These are phyloP conservation scores for Actinemys pallida DNA, from an alignment of 2,113 vertebrate species.

Conservation along the genomic window DNA sequence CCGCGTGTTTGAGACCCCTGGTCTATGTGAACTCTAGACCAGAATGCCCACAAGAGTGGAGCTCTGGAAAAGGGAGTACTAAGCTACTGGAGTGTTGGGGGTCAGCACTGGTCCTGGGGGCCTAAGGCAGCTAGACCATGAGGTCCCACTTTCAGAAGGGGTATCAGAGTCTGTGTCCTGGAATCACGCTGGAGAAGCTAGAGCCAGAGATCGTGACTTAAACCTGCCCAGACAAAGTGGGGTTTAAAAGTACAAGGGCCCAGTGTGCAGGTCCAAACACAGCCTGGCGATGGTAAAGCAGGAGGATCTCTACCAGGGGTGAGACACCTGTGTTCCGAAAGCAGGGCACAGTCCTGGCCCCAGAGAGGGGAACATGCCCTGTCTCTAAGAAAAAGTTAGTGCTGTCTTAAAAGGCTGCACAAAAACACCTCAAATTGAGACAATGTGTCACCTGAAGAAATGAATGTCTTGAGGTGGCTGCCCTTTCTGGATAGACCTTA, in stretches of 20 bases:
- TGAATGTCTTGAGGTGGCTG: slow-evolving; percentile 15
- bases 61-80: neutral
- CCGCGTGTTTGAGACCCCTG: too few relatives aligned
- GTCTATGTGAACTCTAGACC: neutral
- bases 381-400: slow-evolving; percentile 65
- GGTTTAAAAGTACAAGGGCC: neutral
- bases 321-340: neutral
- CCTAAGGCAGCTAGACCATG: neutral
- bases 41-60: neutral
- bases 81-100: neutral
- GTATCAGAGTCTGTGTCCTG: neutral
- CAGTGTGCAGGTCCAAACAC: neutral
- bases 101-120: neutral
- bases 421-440: slow-evolving; percentile 51
- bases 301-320: neutral
- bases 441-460: slow-evolving; percentile 35
- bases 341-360: neutral
- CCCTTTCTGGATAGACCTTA: slow-evolving; percentile 46
- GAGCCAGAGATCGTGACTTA: neutral
- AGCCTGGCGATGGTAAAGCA: neutral
- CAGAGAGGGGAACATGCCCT: slow-evolving; percentile 54
- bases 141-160: neutral
- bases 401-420: slow-evolving; percentile 20
- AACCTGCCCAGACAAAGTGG: neutral
- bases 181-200: neutral